Percentiles rank a stretch among this genome's conserved stretches.
Evolutionary conservation across 2,797 vertebrate genomes (phyloP).

Genomic region (Agapornis canus): DNA sequence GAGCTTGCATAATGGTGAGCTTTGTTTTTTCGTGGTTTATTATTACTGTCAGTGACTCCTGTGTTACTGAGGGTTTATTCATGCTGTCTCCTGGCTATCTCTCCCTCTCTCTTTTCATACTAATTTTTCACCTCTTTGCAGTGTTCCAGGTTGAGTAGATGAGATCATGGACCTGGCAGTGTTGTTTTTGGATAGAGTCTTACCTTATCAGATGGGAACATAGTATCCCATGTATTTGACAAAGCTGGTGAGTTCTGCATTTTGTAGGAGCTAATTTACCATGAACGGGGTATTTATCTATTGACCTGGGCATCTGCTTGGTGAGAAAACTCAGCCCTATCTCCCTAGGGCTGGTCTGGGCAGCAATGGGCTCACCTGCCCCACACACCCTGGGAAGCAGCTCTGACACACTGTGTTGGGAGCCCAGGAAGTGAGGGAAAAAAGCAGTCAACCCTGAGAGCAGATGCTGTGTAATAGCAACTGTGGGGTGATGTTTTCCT

Average conservation of each 20-base stretch:
- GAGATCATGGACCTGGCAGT: constrained; percentile 9
- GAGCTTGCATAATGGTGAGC: not conserved
- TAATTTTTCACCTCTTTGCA: not conserved
- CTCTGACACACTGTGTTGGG: not conserved
- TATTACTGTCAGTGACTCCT: not conserved
- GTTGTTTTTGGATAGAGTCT: constrained; percentile 26
- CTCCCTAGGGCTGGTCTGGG: not conserved
- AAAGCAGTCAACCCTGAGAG: not conserved
- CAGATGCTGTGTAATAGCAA: not conserved
- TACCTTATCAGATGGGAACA: constrained; percentile 59
- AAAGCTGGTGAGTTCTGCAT: not conserved
- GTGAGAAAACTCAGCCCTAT: not conserved
- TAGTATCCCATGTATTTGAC: not conserved
- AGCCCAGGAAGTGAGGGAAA: not conserved
- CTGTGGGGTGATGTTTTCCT: not conserved
- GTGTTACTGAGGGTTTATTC: not conserved
- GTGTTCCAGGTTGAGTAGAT: not conserved
- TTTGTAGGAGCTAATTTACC: not conserved
- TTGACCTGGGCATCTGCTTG: not conserved
- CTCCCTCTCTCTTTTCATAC: not conserved
- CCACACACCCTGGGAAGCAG: not conserved
- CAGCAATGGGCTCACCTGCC: not conserved
- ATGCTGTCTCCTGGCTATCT: not conserved
- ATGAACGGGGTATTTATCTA: not conserved
- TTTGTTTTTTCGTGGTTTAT: not conserved